These are phyloP conservation scores for Melipona quadrifasciata DNA, from an alignment of 1,140 invertebrate genomes.

Conservation along the genomic window DNA sequence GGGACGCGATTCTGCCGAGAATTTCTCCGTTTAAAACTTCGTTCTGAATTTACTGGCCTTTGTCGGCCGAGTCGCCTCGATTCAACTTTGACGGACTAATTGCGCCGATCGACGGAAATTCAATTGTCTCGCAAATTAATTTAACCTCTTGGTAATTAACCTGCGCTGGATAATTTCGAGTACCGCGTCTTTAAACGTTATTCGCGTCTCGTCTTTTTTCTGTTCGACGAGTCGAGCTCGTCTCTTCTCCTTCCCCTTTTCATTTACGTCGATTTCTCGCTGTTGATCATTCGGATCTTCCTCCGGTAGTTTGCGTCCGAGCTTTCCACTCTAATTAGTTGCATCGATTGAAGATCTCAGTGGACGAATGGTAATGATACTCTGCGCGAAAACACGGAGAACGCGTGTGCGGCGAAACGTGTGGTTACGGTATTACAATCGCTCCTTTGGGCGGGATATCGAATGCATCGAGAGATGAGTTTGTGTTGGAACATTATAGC, in stretches of 20 bases:
- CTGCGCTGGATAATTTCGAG: slow-evolving; percentile 2
- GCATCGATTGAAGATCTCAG: background rate
- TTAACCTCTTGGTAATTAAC: background rate
- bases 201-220: no score
- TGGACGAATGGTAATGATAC: background rate
- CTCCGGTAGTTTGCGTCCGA: background rate
- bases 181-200: no score
- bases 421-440: background rate
- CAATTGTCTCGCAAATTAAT: slow-evolving; percentile 21
- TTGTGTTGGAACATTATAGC: background rate
- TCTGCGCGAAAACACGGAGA: background rate
- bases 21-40: background rate
- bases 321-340: slow-evolving; percentile 18
- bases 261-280: background rate
- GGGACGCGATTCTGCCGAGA: background rate
- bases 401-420: background rate
- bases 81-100: background rate
- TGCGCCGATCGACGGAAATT: background rate
- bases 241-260: background rate
- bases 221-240: background rate
- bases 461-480: background rate
- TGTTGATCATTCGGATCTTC: slow-evolving; percentile 1
- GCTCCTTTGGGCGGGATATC: background rate
- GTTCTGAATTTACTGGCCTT: background rate
- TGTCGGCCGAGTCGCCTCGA: slow-evolving; percentile 1